Percentiles rank a stretch among this genome's conserved stretches.
Conservation (phyloP, 2,113 vertebrate genomes). For the Hemiscyllium ocellatum region DNA sequence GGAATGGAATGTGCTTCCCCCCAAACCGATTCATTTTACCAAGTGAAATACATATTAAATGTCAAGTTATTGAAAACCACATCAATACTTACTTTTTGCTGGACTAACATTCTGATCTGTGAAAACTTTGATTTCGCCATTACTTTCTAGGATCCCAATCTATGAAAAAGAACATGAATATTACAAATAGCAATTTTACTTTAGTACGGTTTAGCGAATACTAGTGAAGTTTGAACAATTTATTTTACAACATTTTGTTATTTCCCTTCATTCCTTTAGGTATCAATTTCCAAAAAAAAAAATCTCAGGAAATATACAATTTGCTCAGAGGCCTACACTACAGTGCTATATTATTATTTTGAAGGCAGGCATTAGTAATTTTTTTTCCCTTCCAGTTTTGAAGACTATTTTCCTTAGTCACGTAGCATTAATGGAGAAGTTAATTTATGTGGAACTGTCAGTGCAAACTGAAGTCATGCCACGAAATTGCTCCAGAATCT, state of each 20-base stretch:
- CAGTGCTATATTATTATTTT: not conserved
- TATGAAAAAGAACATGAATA: constrained; percentile 1
- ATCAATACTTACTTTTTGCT: constrained; percentile 34
- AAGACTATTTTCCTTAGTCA: not conserved
- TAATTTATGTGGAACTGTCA: not conserved
- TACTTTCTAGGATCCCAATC: constrained; percentile 33
- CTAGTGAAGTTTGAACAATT: not conserved
- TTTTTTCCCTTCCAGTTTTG: not conserved
- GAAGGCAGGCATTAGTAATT: not conserved
- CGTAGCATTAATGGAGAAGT: not conserved
- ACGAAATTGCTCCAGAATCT: not conserved
- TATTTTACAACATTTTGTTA: not conserved
- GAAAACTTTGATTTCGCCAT: constrained; percentile 36
- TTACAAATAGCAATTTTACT: constrained; percentile 21
- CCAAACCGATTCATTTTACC: not conserved
- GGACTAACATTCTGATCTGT: constrained; percentile 36
- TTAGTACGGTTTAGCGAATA: not conserved
- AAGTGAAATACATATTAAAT: not conserved
- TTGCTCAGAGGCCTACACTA: not conserved
- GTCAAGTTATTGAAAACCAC: not conserved
- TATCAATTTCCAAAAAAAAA: not conserved
- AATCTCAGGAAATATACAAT: not conserved
- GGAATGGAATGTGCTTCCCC: not conserved
- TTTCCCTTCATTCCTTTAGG: not conserved
- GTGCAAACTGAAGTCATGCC: not conserved